Percentiles rank a stretch among this genome's conserved stretches.
Evolutionary conservation across 2,888 invertebrate species (phyloP).

Genomic region (Dilophus febrilis): DNA sequence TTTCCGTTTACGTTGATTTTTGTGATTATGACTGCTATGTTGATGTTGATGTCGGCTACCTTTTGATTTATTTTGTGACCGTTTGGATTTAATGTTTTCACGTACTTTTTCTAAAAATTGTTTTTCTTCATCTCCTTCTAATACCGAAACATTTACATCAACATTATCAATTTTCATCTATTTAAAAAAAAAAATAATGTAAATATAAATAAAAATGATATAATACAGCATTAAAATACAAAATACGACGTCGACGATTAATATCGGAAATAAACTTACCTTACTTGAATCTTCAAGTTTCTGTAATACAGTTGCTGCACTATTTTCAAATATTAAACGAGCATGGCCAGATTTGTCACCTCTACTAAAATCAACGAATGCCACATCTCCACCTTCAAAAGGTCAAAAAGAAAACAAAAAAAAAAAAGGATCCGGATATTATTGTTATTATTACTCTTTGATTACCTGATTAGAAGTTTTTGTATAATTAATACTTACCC

Average conservation of each 20-base stretch:
- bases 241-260: conserved; percentile 8
- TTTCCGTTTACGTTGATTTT: neutral
- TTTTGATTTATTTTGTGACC: conserved; percentile 27
- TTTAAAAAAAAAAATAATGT: conserved; percentile 3
- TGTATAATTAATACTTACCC: conserved; percentile 23
- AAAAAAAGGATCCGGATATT: no score
- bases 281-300: conserved; percentile 35
- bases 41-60: neutral
- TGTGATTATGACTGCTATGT: no score
- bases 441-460: no score
- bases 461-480: no score
- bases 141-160: conserved; percentile 35
- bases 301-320: conserved; percentile 44
- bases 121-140: conserved; percentile 59
- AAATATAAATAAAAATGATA: neutral
- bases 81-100: conserved; percentile 40
- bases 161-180: conserved; percentile 28
- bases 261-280: conserved; percentile 26
- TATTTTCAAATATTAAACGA: conserved; percentile 49
- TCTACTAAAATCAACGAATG: conserved; percentile 58
- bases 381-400: conserved; percentile 34
- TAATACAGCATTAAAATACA: neutral
- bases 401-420: no score
- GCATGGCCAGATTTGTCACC: conserved; percentile 59
- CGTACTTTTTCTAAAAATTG: conserved; percentile 43